Percentiles rank a stretch among this genome's conserved stretches.
Evolutionary conservation across 2,888 invertebrate species (phyloP).

Genomic region (Tetranychus piercei): DNA sequence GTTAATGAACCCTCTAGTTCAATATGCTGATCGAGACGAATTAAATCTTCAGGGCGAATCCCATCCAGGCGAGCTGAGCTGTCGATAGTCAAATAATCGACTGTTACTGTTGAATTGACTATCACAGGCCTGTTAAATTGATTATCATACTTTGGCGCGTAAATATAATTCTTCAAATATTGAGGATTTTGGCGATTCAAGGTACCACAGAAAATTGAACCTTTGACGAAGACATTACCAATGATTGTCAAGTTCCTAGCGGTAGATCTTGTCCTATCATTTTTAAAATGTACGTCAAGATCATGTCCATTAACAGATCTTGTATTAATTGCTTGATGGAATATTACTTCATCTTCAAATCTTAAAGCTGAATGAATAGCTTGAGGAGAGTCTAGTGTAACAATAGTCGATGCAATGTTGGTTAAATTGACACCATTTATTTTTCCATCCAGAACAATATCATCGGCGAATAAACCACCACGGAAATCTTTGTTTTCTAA

Average conservation of each 20-base stretch:
- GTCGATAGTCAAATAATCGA: background rate
- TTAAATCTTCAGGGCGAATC: background rate
- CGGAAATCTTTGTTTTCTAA: background rate
- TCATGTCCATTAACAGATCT: background rate
- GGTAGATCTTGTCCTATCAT: too few species aligned
- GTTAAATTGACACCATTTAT: background rate
- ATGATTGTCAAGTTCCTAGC: background rate
- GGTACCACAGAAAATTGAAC: background rate
- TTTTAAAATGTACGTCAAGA: background rate
- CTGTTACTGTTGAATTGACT: background rate
- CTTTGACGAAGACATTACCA: background rate
- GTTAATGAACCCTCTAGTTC: background rate
- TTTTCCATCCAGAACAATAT: background rate
- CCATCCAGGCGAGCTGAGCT: background rate
- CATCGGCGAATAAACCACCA: background rate
- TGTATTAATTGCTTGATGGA: background rate
- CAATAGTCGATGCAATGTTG: background rate
- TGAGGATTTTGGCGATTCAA: background rate
- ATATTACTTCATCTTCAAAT: background rate
- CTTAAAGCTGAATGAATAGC: background rate
- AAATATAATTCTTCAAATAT: background rate
- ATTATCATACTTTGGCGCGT: background rate
- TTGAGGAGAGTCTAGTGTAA: background rate
- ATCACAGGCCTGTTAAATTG: background rate
- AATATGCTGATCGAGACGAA: background rate